A percentile compares a stretch with the other conserved stretches of the same genome.
These are phyloP conservation scores for Anagrus nilaparvatae DNA, from an alignment of 1,140 invertebrate genomes.

Conservation along the genomic window DNA sequence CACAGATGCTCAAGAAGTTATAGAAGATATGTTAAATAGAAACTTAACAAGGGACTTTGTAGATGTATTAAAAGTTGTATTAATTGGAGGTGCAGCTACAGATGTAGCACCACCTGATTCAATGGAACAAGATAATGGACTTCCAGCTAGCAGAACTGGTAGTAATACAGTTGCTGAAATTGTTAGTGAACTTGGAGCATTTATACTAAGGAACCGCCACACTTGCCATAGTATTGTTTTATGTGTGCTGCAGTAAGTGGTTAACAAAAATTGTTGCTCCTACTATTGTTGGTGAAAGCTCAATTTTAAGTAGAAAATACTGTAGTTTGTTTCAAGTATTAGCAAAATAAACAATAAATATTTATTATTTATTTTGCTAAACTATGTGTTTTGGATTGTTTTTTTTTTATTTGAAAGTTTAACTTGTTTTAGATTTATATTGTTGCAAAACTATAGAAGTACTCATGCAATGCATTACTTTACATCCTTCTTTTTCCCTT, in stretches of 20 bases:
- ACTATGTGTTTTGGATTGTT: too few relatives aligned
- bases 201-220: slow-evolving; percentile 52
- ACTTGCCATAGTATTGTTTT: slow-evolving; percentile 55
- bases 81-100: slow-evolving; percentile 44
- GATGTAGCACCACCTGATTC: slow-evolving; percentile 42
- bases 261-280: too few relatives aligned
- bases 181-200: slow-evolving; percentile 62
- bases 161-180: slow-evolving; percentile 51
- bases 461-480: too few relatives aligned
- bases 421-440: too few relatives aligned
- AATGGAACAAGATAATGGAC: slow-evolving; percentile 55
- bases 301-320: too few relatives aligned
- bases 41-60: slow-evolving; percentile 80
- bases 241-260: slow-evolving; percentile 47
- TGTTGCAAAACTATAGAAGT: too few relatives aligned
- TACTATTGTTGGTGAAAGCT: too few relatives aligned
- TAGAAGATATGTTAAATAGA: slow-evolving; percentile 80
- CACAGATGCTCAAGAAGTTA: slow-evolving; percentile 73
- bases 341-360: too few relatives aligned
- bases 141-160: slow-evolving; percentile 42
- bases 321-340: too few relatives aligned
- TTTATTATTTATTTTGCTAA: too few relatives aligned
- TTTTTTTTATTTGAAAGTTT: too few relatives aligned
- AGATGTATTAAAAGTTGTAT: slow-evolving; percentile 64
- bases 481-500: too few relatives aligned